phyloP scores from a whole-genome alignment of 2,113 vertebrate species.

The Platichthys stellatus region DNA sequence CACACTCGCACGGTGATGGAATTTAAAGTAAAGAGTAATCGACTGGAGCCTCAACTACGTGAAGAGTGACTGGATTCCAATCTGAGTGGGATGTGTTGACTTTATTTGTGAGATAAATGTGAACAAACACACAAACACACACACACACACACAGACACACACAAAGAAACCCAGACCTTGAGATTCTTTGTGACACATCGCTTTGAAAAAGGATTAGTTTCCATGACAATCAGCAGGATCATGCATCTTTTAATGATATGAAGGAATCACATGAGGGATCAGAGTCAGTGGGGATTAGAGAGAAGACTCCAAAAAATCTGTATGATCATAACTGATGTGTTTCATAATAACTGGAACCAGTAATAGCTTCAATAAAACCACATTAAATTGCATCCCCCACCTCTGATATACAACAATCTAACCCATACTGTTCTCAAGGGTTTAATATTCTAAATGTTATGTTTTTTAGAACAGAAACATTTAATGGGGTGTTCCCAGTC shows the following conservation, averaged over 20 bases:
- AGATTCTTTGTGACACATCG: constrained; percentile 10
- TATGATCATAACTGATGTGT: neutral
- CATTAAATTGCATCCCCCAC: neutral
- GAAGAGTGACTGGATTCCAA: constrained; percentile 33
- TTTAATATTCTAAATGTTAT: neutral
- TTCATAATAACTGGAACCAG: neutral
- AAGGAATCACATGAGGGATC: constrained; percentile 17
- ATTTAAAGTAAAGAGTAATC: constrained; percentile 26
- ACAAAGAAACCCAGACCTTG: constrained; percentile 14
- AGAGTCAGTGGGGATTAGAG: neutral
- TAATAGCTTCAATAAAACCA: neutral
- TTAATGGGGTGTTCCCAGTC: no score
- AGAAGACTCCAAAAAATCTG: neutral
- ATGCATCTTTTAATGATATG: constrained; percentile 33
- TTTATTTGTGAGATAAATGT: neutral
- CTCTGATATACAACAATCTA: neutral
- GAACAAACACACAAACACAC: neutral
- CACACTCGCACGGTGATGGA: constrained; percentile 23
- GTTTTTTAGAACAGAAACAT: no score
- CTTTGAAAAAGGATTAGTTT: constrained; percentile 43
- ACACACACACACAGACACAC: neutral
- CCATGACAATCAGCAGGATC: constrained; percentile 51
- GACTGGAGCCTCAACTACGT: constrained; percentile 12
- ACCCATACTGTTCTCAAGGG: neutral
- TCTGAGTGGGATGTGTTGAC: constrained; percentile 33